These are phyloP conservation scores for Chrysaora quinquecirrha DNA, from an alignment of 30 jellyfish, hydroid and myxozoan genomes.

Conservation along the genomic window DNA sequence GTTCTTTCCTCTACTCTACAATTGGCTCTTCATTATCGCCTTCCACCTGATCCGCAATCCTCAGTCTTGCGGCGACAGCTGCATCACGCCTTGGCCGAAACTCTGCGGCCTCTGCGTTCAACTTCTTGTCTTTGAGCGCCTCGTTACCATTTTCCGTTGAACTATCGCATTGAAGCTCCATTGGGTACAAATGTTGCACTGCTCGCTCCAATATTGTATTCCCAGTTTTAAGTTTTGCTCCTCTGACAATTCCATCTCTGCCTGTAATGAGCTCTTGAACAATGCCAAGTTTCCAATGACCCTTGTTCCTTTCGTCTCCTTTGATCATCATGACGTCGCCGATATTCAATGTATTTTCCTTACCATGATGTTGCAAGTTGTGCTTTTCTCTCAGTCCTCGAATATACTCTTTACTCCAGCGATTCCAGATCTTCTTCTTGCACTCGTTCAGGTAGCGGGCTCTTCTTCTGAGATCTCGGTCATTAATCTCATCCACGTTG, in stretches of 20 bases:
- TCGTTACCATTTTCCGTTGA: slow-evolving; percentile 30
- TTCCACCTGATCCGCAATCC: not conserved
- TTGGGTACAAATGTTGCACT: no score
- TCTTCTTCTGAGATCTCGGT: slow-evolving; percentile 57
- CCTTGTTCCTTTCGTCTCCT: no score
- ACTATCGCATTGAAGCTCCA: slow-evolving; percentile 22
- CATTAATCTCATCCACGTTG: slow-evolving; percentile 27
- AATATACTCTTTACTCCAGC: slow-evolving; percentile 72
- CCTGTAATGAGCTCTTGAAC: slow-evolving; percentile 12
- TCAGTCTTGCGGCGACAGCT: not conserved
- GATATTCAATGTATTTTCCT: not conserved
- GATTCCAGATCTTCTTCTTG: slow-evolving; percentile 51
- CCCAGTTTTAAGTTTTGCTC: no score
- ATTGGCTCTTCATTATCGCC: not conserved
- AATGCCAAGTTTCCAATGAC: no score
- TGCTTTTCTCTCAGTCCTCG: slow-evolving; percentile 73
- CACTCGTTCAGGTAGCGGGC: slow-evolving; percentile 39
- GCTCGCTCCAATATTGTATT: no score
- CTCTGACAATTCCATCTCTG: no score
- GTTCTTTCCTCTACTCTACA: no score
- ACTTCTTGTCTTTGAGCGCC: not conserved
- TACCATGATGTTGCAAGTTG: slow-evolving; percentile 49
- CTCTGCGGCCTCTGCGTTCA: not conserved
- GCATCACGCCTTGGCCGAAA: slow-evolving; percentile 13
- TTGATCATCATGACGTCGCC: slow-evolving; percentile 57